A percentile compares a stretch with the other conserved stretches of the same genome.
These are phyloP conservation scores for Propithecus perrieri DNA, from an alignment of 2,797 vertebrate species.

Conservation along the genomic window DNA sequence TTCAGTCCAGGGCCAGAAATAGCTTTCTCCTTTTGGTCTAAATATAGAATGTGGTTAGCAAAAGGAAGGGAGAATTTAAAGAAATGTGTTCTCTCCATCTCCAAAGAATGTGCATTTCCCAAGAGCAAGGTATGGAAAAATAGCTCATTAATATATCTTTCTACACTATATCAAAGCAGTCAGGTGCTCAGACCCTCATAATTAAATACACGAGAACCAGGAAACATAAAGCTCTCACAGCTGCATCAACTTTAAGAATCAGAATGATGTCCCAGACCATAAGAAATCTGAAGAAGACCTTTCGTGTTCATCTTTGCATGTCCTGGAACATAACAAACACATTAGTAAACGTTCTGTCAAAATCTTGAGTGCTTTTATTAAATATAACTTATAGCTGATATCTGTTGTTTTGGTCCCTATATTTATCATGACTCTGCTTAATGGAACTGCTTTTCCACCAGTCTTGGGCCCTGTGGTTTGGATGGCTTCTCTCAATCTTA, in stretches of 20 bases:
- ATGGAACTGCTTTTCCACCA: not conserved
- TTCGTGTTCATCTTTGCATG: not conserved
- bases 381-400: not conserved
- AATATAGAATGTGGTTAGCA: constrained; percentile 25
- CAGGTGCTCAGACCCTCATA: not conserved
- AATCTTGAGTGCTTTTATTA: not conserved
- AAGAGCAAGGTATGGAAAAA: constrained; percentile 11
- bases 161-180: not conserved
- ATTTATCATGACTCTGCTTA: constrained; percentile 40
- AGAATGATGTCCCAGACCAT: not conserved
- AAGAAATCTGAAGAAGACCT: not conserved
- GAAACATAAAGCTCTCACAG: not conserved
- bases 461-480: not conserved
- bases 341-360: not conserved
- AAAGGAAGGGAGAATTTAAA: constrained; percentile 35
- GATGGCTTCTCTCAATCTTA: not conserved
- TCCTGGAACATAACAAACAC: not conserved
- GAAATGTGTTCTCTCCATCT: constrained; percentile 21
- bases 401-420: not conserved
- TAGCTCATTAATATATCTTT: not conserved
- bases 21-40: constrained; percentile 31
- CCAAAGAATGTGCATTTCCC: constrained; percentile 27
- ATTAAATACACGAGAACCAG: not conserved
- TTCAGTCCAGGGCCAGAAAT: constrained; percentile 31
- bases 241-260: not conserved